Evolutionary conservation across 1,140 invertebrate genomes (phyloP).

Genomic region (Leptinotarsa lineolata): DNA sequence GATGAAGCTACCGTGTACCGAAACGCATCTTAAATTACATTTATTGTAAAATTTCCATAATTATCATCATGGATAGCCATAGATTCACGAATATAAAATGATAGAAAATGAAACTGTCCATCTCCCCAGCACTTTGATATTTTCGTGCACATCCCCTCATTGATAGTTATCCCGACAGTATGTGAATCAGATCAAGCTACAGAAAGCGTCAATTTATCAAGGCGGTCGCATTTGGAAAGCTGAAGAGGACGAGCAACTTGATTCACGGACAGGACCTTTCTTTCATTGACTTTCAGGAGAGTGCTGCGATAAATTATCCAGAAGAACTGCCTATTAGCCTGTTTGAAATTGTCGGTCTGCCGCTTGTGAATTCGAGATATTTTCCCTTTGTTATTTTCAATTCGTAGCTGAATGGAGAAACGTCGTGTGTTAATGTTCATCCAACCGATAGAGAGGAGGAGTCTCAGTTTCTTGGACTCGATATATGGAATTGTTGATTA

Average conservation of each 20-base stretch:
- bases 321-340: constrained; percentile 52
- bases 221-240: constrained; percentile 32
- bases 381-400: neutral
- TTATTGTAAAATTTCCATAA: no score
- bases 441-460: no score
- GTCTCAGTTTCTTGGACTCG: no score
- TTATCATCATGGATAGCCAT: no score
- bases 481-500: no score
- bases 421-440: no score
- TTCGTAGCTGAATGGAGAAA: neutral
- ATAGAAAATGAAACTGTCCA: no score
- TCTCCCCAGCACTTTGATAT: no score
- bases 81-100: no score
- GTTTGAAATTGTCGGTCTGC: constrained; percentile 43
- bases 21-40: no score
- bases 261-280: constrained; percentile 42
- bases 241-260: constrained; percentile 36
- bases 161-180: neutral
- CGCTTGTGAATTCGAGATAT: constrained; percentile 26
- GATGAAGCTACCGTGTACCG: no score
- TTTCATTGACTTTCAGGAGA: constrained; percentile 48
- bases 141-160: no score
- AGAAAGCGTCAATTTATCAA: constrained; percentile 37
- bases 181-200: constrained; percentile 29
- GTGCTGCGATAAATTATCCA: constrained; percentile 49